Evolutionary conservation across 2,113 vertebrate genomes (phyloP).

Genomic region (Catharus minimus): DNA sequence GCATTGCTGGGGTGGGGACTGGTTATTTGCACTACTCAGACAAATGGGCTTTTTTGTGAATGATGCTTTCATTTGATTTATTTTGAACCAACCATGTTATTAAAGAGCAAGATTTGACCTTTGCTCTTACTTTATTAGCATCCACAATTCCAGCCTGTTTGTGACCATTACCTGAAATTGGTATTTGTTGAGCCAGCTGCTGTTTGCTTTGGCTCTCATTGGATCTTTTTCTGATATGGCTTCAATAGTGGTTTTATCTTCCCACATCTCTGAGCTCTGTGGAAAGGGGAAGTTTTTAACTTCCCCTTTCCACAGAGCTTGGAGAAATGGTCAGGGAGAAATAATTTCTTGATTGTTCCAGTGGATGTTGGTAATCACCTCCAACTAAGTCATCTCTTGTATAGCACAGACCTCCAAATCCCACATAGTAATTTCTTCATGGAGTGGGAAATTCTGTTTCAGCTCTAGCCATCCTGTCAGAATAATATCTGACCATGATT

Average conservation of each 20-base stretch:
- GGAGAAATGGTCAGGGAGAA: background rate
- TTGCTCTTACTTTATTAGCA: background rate
- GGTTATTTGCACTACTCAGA: background rate
- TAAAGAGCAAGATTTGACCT: background rate
- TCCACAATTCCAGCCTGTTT: background rate
- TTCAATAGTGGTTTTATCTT: background rate
- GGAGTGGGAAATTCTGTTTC: background rate
- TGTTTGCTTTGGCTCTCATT: slow-evolving; percentile 28
- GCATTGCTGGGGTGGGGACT: background rate
- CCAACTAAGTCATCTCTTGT: background rate
- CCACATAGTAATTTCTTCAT: background rate
- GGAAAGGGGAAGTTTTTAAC: background rate
- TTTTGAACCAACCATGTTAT: background rate
- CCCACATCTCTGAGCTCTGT: background rate
- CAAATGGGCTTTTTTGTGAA: background rate
- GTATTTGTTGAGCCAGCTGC: background rate
- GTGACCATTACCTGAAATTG: background rate
- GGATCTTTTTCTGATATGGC: background rate
- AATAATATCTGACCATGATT: background rate
- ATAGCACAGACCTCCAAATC: background rate
- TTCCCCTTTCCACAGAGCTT: background rate
- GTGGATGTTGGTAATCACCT: background rate
- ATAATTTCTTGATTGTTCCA: background rate
- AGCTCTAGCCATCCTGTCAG: background rate
- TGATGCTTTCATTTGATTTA: background rate